Evolutionary conservation across 2,797 vertebrate genomes (phyloP).

Genomic region (Chrysolophus pictus): DNA sequence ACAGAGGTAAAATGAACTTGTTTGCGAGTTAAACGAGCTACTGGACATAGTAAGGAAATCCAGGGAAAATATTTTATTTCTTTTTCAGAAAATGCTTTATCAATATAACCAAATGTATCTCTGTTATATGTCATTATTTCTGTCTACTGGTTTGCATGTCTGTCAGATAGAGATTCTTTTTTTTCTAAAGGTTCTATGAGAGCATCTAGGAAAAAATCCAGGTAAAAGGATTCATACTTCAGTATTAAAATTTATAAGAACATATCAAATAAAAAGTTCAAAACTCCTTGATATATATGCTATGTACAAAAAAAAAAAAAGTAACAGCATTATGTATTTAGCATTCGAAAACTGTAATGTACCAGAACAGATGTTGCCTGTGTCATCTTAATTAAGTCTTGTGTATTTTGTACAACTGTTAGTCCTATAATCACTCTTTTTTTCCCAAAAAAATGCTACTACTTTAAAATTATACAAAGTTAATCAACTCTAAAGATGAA

Average conservation of each 20-base stretch:
- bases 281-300: not conserved
- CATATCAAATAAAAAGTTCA: not conserved
- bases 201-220: not conserved
- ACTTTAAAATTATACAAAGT: not conserved
- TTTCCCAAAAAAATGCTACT: not conserved
- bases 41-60: not conserved
- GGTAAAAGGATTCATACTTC: not conserved
- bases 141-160: not conserved
- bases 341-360: not conserved
- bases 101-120: not conserved
- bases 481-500: not conserved
- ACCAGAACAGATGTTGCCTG: not conserved
- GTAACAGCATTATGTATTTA: not conserved
- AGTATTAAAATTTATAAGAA: not conserved
- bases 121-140: not conserved
- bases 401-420: not conserved
- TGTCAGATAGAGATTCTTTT: fast-evolving
- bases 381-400: not conserved
- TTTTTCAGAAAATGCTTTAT: not conserved
- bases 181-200: not conserved
- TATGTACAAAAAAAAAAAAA: not conserved
- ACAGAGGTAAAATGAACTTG: not conserved
- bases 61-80: not conserved
- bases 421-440: not conserved
- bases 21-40: not conserved